Evolutionary conservation across 2,888 invertebrate species (phyloP), one percentile per base, ranked within the genome.

Genomic region (Drosophila maculinotata): DNA sequence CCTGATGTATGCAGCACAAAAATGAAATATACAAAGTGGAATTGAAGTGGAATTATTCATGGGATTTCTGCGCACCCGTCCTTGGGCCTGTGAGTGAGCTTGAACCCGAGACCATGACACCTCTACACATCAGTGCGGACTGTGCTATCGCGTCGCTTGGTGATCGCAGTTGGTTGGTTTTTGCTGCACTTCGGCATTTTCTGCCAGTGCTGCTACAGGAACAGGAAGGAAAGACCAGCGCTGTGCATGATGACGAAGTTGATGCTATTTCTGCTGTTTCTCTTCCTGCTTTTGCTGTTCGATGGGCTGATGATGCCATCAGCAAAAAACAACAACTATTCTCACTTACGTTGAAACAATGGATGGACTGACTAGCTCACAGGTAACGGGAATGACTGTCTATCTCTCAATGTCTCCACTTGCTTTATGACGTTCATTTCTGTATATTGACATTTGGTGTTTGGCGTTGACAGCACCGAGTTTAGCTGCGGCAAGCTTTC

Each of bases 1-100:
- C 52, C 54, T 78, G 81, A 82, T 83, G 84, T 68, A 69, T 80
- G 83, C 67, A 79, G 74, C 62, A 70, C 59, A 86, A 83, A 80
- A 83, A 81, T 83, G 78, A 81, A 81, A 81, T 83, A 80, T 70
- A 82, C 81, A 87, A 82, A 79, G 87, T 83, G 87, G 62, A 76
- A 86, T 80, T 86, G 87, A 87, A 87, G 77, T 82, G 78, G 86
- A 89, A 89, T 89, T 88, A 89, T 89, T 89, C 89, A 89, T 89
- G 79, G 84, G 74, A 74, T 75, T 88, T 79, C 71, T 79, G 51
- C 66, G 31, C 9, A 3, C 20, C 35, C 15, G 44, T 56, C 35
- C 51, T 53, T 51, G 35, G 30, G 57, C 30, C 51, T 70, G 20
- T 31, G 68, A 26, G 39, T 48, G 48, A 49, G 48, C 23, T 41